A percentile compares a stretch with the other conserved stretches of the same genome.
These are phyloP conservation scores for Xestia sexstrigata DNA, from an alignment of 2,888 invertebrate genomes.

Conservation along the genomic window DNA sequence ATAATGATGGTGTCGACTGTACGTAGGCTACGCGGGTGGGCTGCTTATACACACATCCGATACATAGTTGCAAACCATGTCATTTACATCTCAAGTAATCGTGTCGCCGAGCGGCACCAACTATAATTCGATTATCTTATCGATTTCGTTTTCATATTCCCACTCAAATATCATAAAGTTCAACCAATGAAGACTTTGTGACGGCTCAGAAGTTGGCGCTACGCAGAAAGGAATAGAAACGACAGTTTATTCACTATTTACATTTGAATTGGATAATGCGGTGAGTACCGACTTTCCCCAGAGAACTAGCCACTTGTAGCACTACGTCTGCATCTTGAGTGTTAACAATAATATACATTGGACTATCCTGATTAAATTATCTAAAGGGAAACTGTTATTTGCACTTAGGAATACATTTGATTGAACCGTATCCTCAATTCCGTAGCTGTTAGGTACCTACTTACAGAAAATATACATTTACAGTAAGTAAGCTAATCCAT, in stretches of 20 bases:
- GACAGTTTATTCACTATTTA: constrained; percentile 63
- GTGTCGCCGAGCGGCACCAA: constrained; percentile 57
- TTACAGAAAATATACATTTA: not conserved
- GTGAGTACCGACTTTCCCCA: constrained; percentile 62
- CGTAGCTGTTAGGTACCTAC: constrained; percentile 5
- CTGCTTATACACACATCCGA: constrained; percentile 64
- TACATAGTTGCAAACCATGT: constrained; percentile 69
- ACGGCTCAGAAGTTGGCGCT: constrained; percentile 14
- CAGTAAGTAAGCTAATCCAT: not conserved
- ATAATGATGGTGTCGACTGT: constrained; percentile 58
- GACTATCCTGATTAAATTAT: constrained; percentile 40
- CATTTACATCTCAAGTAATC: constrained; percentile 70
- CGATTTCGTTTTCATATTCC: constrained; percentile 59
- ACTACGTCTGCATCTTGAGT: constrained; percentile 52
- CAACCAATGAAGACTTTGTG: constrained; percentile 25
- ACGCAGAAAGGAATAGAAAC: constrained; percentile 62
- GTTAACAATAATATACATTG: constrained; percentile 51
- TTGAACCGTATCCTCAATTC: constrained; percentile 8
- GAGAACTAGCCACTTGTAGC: constrained; percentile 51
- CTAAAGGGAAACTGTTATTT: constrained; percentile 33
- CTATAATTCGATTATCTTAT: constrained; percentile 62
- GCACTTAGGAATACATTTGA: constrained; percentile 42
- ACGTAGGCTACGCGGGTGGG: constrained; percentile 70
- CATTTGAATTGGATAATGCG: constrained; percentile 67
- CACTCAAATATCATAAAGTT: constrained; percentile 56